These are phyloP conservation scores for Rotaria sp. DNA, from an alignment of 2,888 invertebrate species.

Conservation along the genomic window DNA sequence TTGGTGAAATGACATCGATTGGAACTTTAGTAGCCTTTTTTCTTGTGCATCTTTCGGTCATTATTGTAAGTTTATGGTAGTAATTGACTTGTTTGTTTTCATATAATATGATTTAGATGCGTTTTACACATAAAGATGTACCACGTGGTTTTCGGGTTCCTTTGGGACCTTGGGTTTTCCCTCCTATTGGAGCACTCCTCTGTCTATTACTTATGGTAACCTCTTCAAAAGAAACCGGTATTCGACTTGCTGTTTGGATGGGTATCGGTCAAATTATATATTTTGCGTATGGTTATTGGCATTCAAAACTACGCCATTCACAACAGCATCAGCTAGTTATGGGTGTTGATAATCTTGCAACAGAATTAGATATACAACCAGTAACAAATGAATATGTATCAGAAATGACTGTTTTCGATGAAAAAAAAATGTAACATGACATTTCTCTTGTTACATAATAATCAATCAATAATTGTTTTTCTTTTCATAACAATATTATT, in stretches of 20 bases:
- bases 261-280: neutral
- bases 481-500: no score
- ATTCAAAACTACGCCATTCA: neutral
- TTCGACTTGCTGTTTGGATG: neutral
- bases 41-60: neutral
- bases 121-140: neutral
- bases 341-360: no score
- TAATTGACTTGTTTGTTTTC: no score
- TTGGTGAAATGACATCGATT: neutral
- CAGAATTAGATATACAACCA: no score
- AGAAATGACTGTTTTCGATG: no score
- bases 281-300: neutral
- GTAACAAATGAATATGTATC: no score
- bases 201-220: neutral
- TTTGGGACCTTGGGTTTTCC: neutral
- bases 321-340: neutral
- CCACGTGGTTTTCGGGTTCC: neutral
- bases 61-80: neutral
- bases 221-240: neutral
- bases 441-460: no score
- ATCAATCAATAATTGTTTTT: no score
- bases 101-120: neutral
- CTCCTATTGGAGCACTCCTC: neutral
- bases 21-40: neutral
- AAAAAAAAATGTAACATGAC: no score